These are phyloP conservation scores for Hoplodrina blanda DNA, from an alignment of 2,888 invertebrate genomes.

Conservation along the genomic window DNA sequence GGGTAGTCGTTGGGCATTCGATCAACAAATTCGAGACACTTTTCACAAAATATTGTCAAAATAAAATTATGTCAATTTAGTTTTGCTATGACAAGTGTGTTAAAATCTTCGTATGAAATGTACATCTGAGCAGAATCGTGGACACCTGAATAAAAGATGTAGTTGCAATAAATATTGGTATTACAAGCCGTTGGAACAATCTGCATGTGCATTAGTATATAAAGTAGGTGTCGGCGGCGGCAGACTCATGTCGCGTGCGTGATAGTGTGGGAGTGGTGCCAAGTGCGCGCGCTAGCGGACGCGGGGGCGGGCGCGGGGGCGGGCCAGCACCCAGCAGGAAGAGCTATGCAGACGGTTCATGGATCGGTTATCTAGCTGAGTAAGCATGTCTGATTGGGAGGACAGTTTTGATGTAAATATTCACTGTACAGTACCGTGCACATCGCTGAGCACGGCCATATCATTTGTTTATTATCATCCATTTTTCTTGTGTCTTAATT, in stretches of 20 bases:
- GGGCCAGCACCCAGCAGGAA: background rate
- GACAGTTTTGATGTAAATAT: too few species aligned
- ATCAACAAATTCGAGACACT: too few species aligned
- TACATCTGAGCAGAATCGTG: slow-evolving; percentile 16
- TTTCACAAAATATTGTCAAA: too few species aligned
- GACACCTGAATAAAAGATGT: slow-evolving; percentile 51
- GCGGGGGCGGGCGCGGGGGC: background rate
- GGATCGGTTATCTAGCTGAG: too few species aligned
- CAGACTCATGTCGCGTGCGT: slow-evolving; percentile 50
- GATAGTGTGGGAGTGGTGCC: slow-evolving; percentile 6
- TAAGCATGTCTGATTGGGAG: too few species aligned
- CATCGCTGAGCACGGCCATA: too few species aligned
- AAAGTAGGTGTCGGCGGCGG: slow-evolving; percentile 46
- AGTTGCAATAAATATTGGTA: slow-evolving; percentile 50
- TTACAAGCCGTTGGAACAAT: slow-evolving; percentile 42
- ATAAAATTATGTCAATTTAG: too few species aligned
- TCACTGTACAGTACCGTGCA: too few species aligned
- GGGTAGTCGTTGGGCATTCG: too few species aligned
- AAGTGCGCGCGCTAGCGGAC: background rate
- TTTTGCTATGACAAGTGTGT: too few species aligned
- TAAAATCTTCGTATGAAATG: background rate
- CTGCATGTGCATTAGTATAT: slow-evolving; percentile 57
- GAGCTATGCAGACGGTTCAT: background rate
- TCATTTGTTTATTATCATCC: too few species aligned
- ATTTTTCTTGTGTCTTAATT: background rate